Conservation (phyloP, 2,797 vertebrate species). For the Liparis tanakae region DNA sequence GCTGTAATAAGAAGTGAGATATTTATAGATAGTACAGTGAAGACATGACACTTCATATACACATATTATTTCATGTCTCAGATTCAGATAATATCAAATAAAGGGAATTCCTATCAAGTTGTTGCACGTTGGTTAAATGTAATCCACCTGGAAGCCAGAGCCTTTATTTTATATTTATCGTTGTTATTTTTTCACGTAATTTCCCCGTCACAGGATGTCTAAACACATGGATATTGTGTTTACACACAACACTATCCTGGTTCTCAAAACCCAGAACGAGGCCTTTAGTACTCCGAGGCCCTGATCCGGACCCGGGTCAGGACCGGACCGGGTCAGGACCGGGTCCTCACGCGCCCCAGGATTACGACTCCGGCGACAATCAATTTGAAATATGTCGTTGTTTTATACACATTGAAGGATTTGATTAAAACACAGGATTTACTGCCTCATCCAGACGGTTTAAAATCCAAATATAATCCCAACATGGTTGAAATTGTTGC, state of each 20-base stretch:
- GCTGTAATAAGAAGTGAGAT: too few relatives aligned
- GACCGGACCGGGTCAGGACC: too few relatives aligned
- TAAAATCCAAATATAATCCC: slow-evolving; percentile 33
- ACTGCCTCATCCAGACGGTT: slow-evolving; percentile 31
- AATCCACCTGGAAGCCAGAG: background rate
- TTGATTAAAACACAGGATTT: slow-evolving; percentile 13
- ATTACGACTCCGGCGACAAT: background rate
- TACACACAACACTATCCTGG: background rate
- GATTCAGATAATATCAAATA: background rate
- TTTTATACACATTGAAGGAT: slow-evolving; percentile 5
- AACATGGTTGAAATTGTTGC: slow-evolving; percentile 31
- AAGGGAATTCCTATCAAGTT: background rate
- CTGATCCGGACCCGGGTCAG: background rate
- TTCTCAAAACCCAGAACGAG: background rate
- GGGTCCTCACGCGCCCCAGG: background rate
- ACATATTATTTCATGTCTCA: background rate
- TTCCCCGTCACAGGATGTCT: background rate
- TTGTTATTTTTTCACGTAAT: background rate
- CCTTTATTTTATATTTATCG: background rate
- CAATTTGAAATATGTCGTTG: background rate
- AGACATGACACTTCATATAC: background rate
- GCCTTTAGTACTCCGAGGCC: background rate
- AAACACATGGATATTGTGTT: background rate
- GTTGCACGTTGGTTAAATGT: slow-evolving; percentile 1
- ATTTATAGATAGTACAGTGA: background rate